phyloP scores from a whole-genome alignment of 2,888 invertebrate species.

The Trachelus tabidus region DNA sequence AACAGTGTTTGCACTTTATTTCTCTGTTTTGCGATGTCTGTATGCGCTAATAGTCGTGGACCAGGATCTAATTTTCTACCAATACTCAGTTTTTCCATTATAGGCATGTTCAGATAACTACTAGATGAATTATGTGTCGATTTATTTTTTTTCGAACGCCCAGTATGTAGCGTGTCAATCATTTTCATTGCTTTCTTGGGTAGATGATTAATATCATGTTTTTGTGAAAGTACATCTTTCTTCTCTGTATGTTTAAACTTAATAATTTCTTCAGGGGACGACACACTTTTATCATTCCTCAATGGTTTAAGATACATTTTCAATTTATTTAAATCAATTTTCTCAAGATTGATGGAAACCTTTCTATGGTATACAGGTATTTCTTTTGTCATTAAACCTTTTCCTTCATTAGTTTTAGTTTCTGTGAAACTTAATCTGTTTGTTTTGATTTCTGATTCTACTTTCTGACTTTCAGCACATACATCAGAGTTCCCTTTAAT shows the following conservation, averaged over 20 bases:
- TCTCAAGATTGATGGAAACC: slow-evolving; percentile 6
- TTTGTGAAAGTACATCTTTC: not conserved
- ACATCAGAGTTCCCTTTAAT: not conserved
- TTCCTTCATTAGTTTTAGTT: not conserved
- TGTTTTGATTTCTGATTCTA: not conserved
- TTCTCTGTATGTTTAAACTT: not conserved
- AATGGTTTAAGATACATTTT: not conserved
- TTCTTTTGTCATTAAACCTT: not conserved
- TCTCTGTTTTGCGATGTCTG: not conserved
- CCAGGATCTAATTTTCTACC: not conserved
- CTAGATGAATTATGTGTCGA: not conserved
- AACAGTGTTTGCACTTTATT: slow-evolving; percentile 6
- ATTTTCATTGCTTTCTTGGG: not conserved
- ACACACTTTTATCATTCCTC: not conserved
- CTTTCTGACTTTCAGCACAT: not conserved
- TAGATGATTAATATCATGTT: slow-evolving; percentile 7
- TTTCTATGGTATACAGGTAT: not conserved
- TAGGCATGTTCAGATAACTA: not conserved
- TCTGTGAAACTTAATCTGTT: not conserved
- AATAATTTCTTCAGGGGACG: not conserved
- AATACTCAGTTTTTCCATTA: not conserved
- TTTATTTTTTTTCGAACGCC: not conserved
- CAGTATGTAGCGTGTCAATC: not conserved
- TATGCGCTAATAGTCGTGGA: not conserved
- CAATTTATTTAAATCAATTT: slow-evolving; percentile 1